Base-by-base conservation (phyloP, 2,797 vertebrate species). In the Pseudochromis fuscus region DNA sequence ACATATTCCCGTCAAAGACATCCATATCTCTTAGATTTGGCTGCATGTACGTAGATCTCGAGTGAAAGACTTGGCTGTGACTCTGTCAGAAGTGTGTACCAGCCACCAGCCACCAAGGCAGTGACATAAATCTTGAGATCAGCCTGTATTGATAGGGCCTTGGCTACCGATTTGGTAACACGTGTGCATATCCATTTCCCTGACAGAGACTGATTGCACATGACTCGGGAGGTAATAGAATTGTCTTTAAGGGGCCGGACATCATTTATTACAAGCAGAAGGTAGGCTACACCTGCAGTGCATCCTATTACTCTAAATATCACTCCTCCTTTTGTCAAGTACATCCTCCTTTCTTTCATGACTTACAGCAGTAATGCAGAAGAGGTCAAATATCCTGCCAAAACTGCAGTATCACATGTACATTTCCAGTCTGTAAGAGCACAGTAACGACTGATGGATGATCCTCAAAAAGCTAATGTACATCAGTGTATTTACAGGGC, bases 141-240 rank as follows among this genome's bases (percentile, higher is more conserved):
- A 90, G 87, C 65, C 76, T 51, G 79, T 93, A 94, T 94, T 90
- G 93, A 94, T 94, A 93, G 90, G 83, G 83, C 85, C 88, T 91
- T 87, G 88, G 85, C 90, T 91, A 93, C 87, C 83, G 89, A 94
- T 94, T 92, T 93, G 91, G 90, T 91, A 91, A 92, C 91, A 93
- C 85, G 75, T 92, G 89, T 92, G 91, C 87, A 92, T 94, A 94
- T 93, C 92, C 90, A 91, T 94, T 92, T 91, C 72, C 87, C 75
- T 91, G 94, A 94, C 94, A 94, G 88, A 92, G 93, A 94, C 87
- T 89, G 92, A 95, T 94, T 85, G 83, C 89, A 89, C 84, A 89
- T 81, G 89, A 91, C 87, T 85, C 78, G 64, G 83, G 87, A 92
- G 92, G 93, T 94, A 94, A 94, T 94, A 93, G 94, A 93, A 92